A percentile compares a stretch with the other conserved stretches of the same genome.
Evolutionary conservation across 1,140 invertebrate genomes (phyloP).

Genomic region (Zaprionus tsacasi): DNA sequence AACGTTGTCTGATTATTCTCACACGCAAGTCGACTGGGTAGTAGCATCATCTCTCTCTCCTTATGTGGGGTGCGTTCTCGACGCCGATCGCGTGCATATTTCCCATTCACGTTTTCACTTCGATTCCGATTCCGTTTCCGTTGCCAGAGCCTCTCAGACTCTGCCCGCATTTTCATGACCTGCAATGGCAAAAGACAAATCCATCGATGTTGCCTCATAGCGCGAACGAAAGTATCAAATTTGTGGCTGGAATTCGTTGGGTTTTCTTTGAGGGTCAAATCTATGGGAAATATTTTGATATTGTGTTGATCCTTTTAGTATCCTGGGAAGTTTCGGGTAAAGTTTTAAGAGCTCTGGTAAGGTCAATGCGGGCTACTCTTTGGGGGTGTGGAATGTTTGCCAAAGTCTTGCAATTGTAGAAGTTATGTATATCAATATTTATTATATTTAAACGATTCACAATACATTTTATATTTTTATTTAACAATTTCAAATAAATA

Average conservation of each 20-base stretch:
- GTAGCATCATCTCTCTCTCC: constrained; percentile 47
- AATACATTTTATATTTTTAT: background rate
- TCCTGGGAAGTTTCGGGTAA: constrained; percentile 53
- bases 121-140: constrained; percentile 47
- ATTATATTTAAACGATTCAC: background rate
- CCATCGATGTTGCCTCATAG: constrained; percentile 47
- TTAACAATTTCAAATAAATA: no score
- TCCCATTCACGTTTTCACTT: constrained; percentile 43
- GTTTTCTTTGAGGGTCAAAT: constrained; percentile 38
- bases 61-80: constrained; percentile 63
- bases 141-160: constrained; percentile 21
- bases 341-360: constrained; percentile 7
- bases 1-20: constrained; percentile 67
- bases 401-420: background rate
- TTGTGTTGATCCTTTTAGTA: constrained; percentile 42
- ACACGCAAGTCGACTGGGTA: constrained; percentile 51
- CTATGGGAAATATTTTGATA: constrained; percentile 56
- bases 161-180: constrained; percentile 72
- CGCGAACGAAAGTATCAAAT: constrained; percentile 77
- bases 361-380: constrained; percentile 57
- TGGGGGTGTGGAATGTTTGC: background rate
- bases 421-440: background rate
- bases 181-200: constrained; percentile 52
- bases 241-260: constrained; percentile 51
- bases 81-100: constrained; percentile 68